A percentile compares a stretch with the other conserved stretches of the same genome.
Evolutionary conservation across 2,113 vertebrate species (phyloP).

Genomic region (Lontra canadensis): DNA sequence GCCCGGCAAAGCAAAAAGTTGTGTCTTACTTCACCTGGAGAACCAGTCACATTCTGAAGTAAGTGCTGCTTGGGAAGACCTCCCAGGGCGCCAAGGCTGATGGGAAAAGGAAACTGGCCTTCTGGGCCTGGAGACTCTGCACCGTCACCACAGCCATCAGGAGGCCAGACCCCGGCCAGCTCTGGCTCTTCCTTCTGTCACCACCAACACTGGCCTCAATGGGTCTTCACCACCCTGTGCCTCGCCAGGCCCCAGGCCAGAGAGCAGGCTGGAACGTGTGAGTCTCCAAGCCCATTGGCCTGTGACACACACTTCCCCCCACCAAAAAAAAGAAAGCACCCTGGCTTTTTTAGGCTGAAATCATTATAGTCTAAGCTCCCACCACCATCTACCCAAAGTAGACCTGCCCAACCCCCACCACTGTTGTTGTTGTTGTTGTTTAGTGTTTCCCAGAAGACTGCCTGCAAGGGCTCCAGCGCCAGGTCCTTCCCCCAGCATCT

Average conservation of each 20-base stretch:
- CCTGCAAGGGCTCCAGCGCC: background rate
- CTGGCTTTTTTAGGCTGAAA: background rate
- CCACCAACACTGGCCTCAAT: background rate
- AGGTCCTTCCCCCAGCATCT: background rate
- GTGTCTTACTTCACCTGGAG: background rate
- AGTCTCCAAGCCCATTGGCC: background rate
- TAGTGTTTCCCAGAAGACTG: background rate
- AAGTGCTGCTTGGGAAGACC: background rate
- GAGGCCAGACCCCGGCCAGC: background rate
- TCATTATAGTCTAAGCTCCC: background rate
- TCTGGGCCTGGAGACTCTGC: background rate
- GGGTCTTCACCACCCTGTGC: background rate
- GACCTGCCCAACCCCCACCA: accelerated
- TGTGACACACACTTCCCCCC: no score
- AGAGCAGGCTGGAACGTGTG: background rate
- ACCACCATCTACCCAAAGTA: background rate
- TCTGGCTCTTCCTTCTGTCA: background rate
- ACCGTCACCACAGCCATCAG: accelerated
- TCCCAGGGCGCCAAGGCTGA: background rate
- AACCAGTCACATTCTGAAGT: background rate
- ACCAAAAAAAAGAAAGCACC: no score
- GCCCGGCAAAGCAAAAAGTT: background rate
- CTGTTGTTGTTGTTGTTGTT: no score
- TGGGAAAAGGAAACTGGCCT: background rate
- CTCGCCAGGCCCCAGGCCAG: background rate